Base-by-base conservation (phyloP, 1,140 invertebrate genomes). In the Hyposmocoma kahamanoa region DNA sequence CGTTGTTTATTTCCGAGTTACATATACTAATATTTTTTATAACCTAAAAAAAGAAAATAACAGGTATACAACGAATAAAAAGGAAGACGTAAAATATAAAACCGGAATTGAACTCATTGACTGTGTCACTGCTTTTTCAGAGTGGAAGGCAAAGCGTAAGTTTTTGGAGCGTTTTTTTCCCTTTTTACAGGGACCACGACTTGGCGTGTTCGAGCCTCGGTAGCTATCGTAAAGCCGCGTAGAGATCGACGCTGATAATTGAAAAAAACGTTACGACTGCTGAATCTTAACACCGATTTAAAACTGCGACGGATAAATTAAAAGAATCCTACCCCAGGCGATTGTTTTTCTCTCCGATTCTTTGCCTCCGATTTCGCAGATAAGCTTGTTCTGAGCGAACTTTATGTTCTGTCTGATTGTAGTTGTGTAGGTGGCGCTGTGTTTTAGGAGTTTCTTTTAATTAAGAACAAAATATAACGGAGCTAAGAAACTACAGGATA, bases 231-330 rank as follows among this genome's bases (percentile, higher is more conserved):
- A 62, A 70, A 63, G 56, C 57, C 65, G 67, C 71, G 63, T 62
- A 61, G 61, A 72, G 74, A 78, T 78, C 72, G 59, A 54, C 55
- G 43, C 70, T 51, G 76, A 81, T 81, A 76, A 78, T 76, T 74
- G 68, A 74, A 72, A 69, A 28, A 75, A 78, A 74, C 57, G 61
- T 67, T 73, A 68, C 71, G 66, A 71, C 64, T 62, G 64, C 50
- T 73, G 74, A 75, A 70, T 75, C 67, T 78, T 68, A 82, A 77
- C 75, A 79, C 66, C 63, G 69, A 73, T 78, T 77, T 75, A 76
- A 78, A 76, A 74, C 63, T 71, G 71, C 69, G 62, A 72, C 57
- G 67, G 72, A 72, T 78, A 81, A 82, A 82, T 79, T 82, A 82
- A 81, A 82, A 69, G 73, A 71, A 77, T 72, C 53, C 65, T 53